These are phyloP conservation scores for Rhopalosiphum maidis DNA, from an alignment of 1,140 invertebrate species.

Conservation along the genomic window DNA sequence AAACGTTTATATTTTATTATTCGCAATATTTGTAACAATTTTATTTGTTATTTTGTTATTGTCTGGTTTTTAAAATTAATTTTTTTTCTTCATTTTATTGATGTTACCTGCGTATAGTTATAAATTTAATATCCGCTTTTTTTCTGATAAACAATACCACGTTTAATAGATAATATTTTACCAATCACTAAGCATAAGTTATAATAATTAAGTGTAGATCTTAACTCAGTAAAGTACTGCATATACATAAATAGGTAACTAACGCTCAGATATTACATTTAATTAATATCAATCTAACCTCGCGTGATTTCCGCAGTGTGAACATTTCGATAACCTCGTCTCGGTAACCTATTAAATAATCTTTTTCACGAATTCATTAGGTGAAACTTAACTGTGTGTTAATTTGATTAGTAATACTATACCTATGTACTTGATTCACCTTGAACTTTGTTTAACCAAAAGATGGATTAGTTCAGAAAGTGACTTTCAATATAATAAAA, in stretches of 20 bases:
- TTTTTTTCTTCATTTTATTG: not conserved
- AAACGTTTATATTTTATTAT: not conserved
- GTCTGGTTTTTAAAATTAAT: not conserved
- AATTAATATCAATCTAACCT: slow-evolving; percentile 4
- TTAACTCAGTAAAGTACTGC: not conserved
- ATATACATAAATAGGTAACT: not conserved
- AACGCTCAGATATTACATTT: not conserved
- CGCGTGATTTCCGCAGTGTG: not conserved
- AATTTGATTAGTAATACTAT: not conserved
- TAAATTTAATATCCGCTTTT: not conserved
- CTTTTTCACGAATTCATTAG: slow-evolving; percentile 16
- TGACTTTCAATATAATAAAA: not conserved
- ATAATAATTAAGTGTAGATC: not conserved
- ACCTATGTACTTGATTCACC: not conserved
- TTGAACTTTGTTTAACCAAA: not conserved
- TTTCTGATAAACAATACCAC: not conserved
- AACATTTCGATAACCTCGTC: slow-evolving; percentile 1
- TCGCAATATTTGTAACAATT: not conserved
- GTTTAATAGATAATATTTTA: not conserved
- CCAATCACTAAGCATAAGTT: not conserved
- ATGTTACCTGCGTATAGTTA: not conserved
- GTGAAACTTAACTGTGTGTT: not conserved
- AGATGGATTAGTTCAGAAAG: not conserved
- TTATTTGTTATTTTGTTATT: not conserved
- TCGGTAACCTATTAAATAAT: not conserved